Conservation (phyloP, 2,113 vertebrate species). For the Cottus gobio region DNA sequence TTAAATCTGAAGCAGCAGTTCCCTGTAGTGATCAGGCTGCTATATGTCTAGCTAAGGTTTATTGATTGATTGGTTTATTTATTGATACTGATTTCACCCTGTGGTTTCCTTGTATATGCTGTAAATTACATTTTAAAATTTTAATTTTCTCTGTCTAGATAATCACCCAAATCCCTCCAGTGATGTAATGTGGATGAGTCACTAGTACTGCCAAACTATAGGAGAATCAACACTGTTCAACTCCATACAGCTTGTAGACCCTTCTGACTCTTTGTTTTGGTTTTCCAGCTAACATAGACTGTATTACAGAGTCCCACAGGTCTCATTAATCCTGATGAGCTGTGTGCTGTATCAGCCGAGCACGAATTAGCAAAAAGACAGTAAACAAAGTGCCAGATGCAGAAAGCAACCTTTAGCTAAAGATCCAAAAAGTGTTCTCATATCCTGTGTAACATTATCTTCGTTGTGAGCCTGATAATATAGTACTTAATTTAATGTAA, state of each 20-base stretch:
- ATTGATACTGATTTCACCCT: background rate
- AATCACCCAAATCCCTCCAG: no score
- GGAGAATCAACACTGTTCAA: background rate
- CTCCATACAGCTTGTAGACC: background rate
- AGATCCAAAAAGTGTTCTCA: background rate
- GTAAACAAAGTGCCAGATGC: background rate
- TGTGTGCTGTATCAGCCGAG: background rate
- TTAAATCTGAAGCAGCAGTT: background rate
- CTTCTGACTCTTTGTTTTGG: background rate
- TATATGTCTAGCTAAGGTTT: background rate
- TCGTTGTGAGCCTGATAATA: background rate
- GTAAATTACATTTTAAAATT: background rate
- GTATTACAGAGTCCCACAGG: background rate
- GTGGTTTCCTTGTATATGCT: background rate
- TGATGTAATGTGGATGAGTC: no score
- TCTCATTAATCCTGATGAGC: background rate
- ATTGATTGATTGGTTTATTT: conserved; percentile 12
- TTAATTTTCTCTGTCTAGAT: no score
- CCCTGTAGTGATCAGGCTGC: background rate
- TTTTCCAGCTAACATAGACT: background rate
- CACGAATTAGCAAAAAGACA: background rate
- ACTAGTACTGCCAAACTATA: background rate
- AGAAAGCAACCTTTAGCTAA: background rate
- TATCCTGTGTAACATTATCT: background rate
- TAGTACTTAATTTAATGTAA: background rate